phyloP scores from a whole-genome alignment of 1,140 invertebrate genomes.

The Aphelenchoides avenae region DNA sequence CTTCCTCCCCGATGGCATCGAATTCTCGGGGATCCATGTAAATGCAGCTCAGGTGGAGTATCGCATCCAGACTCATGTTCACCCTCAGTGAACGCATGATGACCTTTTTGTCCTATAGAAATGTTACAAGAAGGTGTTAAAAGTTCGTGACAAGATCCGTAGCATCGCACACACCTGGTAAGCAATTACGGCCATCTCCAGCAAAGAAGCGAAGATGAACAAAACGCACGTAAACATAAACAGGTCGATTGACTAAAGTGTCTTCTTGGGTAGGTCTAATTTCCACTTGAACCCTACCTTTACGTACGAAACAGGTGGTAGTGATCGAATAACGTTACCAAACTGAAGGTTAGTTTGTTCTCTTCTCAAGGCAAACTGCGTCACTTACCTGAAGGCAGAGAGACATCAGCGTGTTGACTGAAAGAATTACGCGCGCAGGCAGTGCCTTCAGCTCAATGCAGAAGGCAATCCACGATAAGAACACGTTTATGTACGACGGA shows the following conservation, averaged over 20 bases:
- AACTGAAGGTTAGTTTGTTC: too few relatives aligned
- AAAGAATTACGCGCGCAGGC: constrained; percentile 54
- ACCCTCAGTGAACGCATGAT: constrained; percentile 37
- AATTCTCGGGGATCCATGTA: constrained; percentile 7
- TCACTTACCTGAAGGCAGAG: constrained; percentile 50
- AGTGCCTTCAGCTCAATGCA: constrained; percentile 57
- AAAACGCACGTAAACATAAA: constrained; percentile 58
- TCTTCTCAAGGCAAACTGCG: not conserved
- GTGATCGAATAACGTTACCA: constrained; percentile 53
- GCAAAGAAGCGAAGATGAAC: constrained; percentile 56
- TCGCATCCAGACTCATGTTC: constrained; percentile 14
- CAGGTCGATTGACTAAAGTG: constrained; percentile 48
- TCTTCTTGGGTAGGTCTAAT: not conserved
- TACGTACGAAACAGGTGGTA: constrained; percentile 58
- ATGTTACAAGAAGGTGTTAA: constrained; percentile 6
- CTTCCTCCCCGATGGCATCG: constrained; percentile 2
- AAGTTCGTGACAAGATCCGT: not conserved
- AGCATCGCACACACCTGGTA: constrained; percentile 44
- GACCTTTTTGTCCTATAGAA: constrained; percentile 46
- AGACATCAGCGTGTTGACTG: constrained; percentile 59
- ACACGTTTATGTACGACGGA: constrained; percentile 54
- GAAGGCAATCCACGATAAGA: constrained; percentile 57
- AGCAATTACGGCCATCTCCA: constrained; percentile 57
- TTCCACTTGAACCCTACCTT: constrained; percentile 29
- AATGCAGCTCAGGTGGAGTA: constrained; percentile 25